A percentile compares a stretch with the other conserved stretches of the same genome.
These are phyloP conservation scores for Anguilla marmorata DNA, from an alignment of 2,797 vertebrate species.

Conservation along the genomic window DNA sequence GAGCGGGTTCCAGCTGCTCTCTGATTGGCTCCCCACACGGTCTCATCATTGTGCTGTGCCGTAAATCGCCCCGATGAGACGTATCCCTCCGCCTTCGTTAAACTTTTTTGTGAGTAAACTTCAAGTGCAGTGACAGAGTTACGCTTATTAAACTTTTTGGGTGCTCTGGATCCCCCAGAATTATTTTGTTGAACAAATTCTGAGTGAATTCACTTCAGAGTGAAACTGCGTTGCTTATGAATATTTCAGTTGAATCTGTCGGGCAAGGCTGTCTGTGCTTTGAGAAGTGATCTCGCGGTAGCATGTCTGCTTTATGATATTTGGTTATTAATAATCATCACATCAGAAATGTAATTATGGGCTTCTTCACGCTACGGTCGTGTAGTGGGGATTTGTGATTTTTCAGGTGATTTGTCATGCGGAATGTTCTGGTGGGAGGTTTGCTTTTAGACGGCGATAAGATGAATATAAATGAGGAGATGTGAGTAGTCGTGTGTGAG, in stretches of 20 bases:
- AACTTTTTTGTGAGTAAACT: neutral
- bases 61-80: neutral
- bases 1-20: neutral
- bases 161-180: neutral
- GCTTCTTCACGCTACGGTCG: neutral
- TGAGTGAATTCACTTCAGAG: too few relatives aligned
- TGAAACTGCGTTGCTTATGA: neutral
- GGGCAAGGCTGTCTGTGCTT: neutral
- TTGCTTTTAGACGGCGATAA: neutral
- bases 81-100: neutral
- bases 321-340: neutral
- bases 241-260: neutral
- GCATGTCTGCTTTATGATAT: neutral
- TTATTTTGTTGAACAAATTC: neutral
- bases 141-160: neutral
- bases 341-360: neutral
- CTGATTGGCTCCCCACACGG: slow-evolving; percentile 1
- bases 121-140: neutral
- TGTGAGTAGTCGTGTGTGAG: neutral
- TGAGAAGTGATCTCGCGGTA: neutral
- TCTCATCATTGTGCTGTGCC: neutral
- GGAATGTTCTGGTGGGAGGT: neutral
- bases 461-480: neutral
- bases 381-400: neutral
- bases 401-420: neutral